These are phyloP conservation scores for Solea senegalensis DNA, from an alignment of 2,113 vertebrate genomes.

Conservation along the genomic window DNA sequence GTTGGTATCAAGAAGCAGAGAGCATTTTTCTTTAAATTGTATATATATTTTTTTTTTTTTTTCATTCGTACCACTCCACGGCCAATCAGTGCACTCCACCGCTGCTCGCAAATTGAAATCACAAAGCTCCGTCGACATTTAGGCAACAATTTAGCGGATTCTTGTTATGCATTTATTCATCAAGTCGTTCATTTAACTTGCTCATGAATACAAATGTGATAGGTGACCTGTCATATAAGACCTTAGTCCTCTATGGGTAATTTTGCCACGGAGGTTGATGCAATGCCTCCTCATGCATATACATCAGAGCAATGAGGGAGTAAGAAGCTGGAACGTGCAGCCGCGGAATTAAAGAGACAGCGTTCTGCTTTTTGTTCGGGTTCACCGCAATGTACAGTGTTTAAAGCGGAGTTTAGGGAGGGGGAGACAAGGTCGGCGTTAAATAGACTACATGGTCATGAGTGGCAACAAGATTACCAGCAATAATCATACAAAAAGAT, in stretches of 20 bases:
- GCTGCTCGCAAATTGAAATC: constrained; percentile 53
- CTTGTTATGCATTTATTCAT: constrained; percentile 81
- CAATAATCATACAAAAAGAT: too few relatives aligned
- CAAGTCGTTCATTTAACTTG: constrained; percentile 69
- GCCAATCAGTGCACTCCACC: constrained; percentile 39
- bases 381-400: constrained; percentile 23
- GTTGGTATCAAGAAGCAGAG: not conserved
- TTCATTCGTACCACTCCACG: constrained; percentile 25
- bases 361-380: constrained; percentile 30
- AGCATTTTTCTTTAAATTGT: constrained; percentile 8
- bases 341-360: constrained; percentile 33
- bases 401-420: constrained; percentile 35
- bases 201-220: constrained; percentile 80
- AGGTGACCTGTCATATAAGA: constrained; percentile 69
- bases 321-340: constrained; percentile 17
- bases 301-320: constrained; percentile 54
- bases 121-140: constrained; percentile 78
- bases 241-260: constrained; percentile 56
- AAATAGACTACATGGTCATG: too few relatives aligned
- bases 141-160: constrained; percentile 68
- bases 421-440: constrained; percentile 5
- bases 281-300: constrained; percentile 72
- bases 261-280: constrained; percentile 61
- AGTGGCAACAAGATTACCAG: too few relatives aligned
- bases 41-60: constrained; percentile 41